phyloP scores from a whole-genome alignment of 1,140 invertebrate species.

The Vanessa tameamea region DNA sequence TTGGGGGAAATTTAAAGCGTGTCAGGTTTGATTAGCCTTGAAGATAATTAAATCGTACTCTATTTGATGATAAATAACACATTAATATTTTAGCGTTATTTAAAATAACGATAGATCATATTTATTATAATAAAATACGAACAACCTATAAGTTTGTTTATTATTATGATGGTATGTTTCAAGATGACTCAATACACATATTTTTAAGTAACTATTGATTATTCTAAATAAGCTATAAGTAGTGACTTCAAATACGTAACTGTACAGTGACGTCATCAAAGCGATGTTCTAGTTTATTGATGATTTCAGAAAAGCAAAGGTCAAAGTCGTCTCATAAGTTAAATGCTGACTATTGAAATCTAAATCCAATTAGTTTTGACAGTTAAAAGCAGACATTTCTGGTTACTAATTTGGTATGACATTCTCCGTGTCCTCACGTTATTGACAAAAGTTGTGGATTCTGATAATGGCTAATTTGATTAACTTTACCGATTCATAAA shows the following conservation, averaged over 20 bases:
- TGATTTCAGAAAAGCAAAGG: slow-evolving; percentile 2
- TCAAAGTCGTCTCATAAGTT: not conserved
- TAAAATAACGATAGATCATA: not conserved
- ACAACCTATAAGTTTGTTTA: too few species aligned
- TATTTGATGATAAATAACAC: not conserved
- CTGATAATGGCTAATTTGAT: too few species aligned
- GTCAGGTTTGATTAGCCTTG: not conserved
- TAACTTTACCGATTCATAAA: too few species aligned
- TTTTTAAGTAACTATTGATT: too few species aligned
- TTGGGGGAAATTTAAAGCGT: not conserved
- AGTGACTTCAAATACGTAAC: not conserved
- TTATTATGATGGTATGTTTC: too few species aligned
- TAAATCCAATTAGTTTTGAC: too few species aligned
- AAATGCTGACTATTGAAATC: not conserved
- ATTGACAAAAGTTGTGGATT: too few species aligned
- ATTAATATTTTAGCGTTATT: not conserved
- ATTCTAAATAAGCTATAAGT: too few species aligned
- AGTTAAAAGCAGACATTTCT: not conserved
- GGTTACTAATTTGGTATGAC: not conserved
- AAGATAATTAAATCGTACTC: not conserved
- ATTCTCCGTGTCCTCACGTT: not conserved
- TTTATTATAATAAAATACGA: too few species aligned
- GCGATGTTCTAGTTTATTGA: not conserved
- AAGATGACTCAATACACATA: too few species aligned
- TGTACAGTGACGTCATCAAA: not conserved